A percentile compares a stretch with the other conserved stretches of the same genome.
Evolutionary conservation across 1,140 invertebrate genomes (phyloP).

Genomic region (Acromyrmex charruanus): DNA sequence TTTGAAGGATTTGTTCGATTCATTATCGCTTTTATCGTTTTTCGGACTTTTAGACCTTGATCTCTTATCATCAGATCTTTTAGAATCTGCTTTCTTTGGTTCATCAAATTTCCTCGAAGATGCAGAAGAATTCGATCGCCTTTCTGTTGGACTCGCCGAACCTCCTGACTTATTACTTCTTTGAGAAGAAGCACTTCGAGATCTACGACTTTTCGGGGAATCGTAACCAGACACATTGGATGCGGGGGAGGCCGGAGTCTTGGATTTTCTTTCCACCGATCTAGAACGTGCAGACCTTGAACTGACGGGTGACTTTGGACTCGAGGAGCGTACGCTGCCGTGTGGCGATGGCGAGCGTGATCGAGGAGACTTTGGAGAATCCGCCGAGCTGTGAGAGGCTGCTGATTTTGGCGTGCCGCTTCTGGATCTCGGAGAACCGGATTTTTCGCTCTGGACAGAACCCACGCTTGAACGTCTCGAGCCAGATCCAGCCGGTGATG

Average conservation of each 20-base stretch:
- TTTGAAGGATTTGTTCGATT: slow-evolving; percentile 80
- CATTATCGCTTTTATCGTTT: slow-evolving; percentile 82
- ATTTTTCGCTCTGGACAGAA: slow-evolving; percentile 79
- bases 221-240: slow-evolving; percentile 69
- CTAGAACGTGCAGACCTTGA: slow-evolving; percentile 68
- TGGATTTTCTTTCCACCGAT: slow-evolving; percentile 75
- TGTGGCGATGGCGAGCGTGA: slow-evolving; percentile 74
- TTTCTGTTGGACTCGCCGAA: slow-evolving; percentile 81
- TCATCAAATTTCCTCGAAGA: slow-evolving; percentile 73
- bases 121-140: slow-evolving; percentile 87
- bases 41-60: slow-evolving; percentile 84
- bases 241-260: slow-evolving; percentile 76
- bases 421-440: slow-evolving; percentile 78
- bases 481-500: slow-evolving; percentile 76
- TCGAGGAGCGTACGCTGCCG: slow-evolving; percentile 76
- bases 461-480: slow-evolving; percentile 80
- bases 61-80: slow-evolving; percentile 52
- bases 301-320: slow-evolving; percentile 75
- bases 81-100: slow-evolving; percentile 56
- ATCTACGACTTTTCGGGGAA: slow-evolving; percentile 75
- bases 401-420: slow-evolving; percentile 79
- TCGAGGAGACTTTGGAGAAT: slow-evolving; percentile 80
- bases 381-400: slow-evolving; percentile 80
- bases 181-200: slow-evolving; percentile 59
- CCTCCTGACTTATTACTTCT: slow-evolving; percentile 68